Percentiles rank a stretch among this genome's conserved stretches.
These are phyloP conservation scores for Dryas iulia DNA, from an alignment of 1,140 invertebrate genomes.

Conservation along the genomic window DNA sequence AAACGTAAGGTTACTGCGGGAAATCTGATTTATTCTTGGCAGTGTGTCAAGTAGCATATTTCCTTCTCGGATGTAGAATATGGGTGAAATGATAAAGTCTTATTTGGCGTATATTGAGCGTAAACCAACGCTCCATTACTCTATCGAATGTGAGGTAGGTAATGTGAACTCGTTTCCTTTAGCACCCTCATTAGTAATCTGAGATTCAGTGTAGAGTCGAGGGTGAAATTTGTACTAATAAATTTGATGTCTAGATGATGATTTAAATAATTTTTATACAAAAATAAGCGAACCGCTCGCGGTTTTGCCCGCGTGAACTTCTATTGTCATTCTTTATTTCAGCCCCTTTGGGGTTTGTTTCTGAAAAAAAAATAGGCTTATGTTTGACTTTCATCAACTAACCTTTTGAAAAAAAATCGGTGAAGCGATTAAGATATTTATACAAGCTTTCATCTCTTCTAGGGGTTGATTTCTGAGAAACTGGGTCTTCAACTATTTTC, in stretches of 20 bases:
- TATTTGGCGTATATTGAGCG: slow-evolving; percentile 73
- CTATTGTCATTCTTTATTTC: no score
- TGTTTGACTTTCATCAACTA: no score
- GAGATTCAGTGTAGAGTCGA: slow-evolving; percentile 23
- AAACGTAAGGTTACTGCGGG: slow-evolving; percentile 31
- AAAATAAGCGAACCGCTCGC: no score
- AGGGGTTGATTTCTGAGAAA: no score
- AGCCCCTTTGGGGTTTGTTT: no score
- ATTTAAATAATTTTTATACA: not conserved
- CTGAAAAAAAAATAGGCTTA: no score
- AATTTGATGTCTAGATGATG: not conserved
- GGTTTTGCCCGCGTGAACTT: no score
- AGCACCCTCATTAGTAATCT: slow-evolving; percentile 31
- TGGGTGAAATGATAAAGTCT: slow-evolving; percentile 69
- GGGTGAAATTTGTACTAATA: slow-evolving; percentile 24
- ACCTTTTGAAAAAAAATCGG: no score
- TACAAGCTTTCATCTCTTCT: no score
- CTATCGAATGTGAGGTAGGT: slow-evolving; percentile 40
- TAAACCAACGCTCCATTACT: slow-evolving; percentile 52
- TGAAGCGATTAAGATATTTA: no score
- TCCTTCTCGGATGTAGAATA: slow-evolving; percentile 63
- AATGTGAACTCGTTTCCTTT: slow-evolving; percentile 30
- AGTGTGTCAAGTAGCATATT: slow-evolving; percentile 70
- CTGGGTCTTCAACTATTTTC: no score
- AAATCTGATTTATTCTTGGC: slow-evolving; percentile 75